Evolutionary conservation across 1,140 invertebrate genomes (phyloP).

Genomic region (Pseudobourletiella spinata): DNA sequence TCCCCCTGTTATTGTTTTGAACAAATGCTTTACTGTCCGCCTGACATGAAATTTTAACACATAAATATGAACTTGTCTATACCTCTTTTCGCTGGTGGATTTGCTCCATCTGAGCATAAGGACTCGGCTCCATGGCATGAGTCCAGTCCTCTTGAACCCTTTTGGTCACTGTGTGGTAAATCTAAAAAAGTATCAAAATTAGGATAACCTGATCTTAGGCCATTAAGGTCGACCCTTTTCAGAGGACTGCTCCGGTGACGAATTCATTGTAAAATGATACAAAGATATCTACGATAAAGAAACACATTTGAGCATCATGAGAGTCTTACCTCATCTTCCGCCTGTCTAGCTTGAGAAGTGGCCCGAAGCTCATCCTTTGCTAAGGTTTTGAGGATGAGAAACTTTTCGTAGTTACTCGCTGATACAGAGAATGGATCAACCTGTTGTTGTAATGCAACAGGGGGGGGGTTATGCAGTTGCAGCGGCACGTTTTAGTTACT

Average conservation of each 20-base stretch:
- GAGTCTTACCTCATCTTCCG: conserved; percentile 19
- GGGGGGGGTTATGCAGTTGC: no score
- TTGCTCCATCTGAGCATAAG: not conserved
- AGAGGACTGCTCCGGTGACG: no score
- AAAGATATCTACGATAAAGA: no score
- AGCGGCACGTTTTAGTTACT: not conserved
- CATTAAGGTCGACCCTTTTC: no score
- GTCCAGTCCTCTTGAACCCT: conserved; percentile 32
- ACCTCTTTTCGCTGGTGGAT: not conserved
- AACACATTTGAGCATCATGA: no score
- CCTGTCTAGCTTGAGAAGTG: conserved; percentile 13
- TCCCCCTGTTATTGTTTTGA: not conserved
- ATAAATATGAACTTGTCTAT: not conserved
- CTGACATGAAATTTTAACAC: no score
- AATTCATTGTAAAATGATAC: no score
- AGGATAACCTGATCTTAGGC: no score
- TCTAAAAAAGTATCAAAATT: conserved; percentile 1
- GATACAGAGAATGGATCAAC: conserved; percentile 16
- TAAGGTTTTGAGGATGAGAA: conserved; percentile 10
- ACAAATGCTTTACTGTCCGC: not conserved
- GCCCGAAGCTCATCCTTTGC: conserved; percentile 11
- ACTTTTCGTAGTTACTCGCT: conserved; percentile 19
- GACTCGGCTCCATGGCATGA: conserved; percentile 26
- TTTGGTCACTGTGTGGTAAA: conserved; percentile 22
- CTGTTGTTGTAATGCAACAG: no score